Conservation (phyloP, 2,888 invertebrate species). For the Neoaliturus tenellus region DNA sequence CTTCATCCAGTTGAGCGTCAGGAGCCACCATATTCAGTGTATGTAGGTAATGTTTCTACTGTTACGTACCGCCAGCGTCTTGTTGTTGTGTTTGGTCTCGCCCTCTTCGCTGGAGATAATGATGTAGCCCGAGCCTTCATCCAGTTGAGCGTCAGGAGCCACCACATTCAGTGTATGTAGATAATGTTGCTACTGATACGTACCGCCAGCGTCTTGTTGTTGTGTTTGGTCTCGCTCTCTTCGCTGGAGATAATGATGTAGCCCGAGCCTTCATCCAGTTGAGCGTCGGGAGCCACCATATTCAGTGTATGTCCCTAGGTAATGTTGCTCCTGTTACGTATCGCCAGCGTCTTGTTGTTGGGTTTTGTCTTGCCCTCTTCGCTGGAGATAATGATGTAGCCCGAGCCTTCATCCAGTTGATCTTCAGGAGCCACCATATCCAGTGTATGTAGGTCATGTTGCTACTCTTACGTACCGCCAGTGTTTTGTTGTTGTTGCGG, state of each 20-base stretch:
- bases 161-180: slow-evolving; percentile 99
- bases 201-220: slow-evolving; percentile 80
- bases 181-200: slow-evolving; percentile 29
- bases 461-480: slow-evolving; percentile 73
- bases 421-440: slow-evolving; percentile 98
- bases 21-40: slow-evolving; percentile 98
- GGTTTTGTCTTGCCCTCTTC: slow-evolving; percentile 96
- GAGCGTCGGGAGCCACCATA: slow-evolving; percentile 98
- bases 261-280: slow-evolving; percentile 89
- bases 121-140: slow-evolving; percentile 88
- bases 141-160: slow-evolving; percentile 96
- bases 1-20: slow-evolving; percentile 94
- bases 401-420: slow-evolving; percentile 90
- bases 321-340: no score
- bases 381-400: slow-evolving; percentile 91
- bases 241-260: slow-evolving; percentile 94
- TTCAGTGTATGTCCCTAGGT: no score
- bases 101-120: slow-evolving; percentile 97
- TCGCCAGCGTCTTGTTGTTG: slow-evolving; percentile 82
- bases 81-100: slow-evolving; percentile 90
- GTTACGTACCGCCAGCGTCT: slow-evolving; percentile 75
- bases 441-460: no score
- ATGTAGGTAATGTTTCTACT: no score
- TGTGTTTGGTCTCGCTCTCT: slow-evolving; percentile 92
- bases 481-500: slow-evolving; percentile 83